Evolutionary conservation across 2,797 vertebrate genomes (phyloP), one percentile per base, ranked within the genome.

Genomic region (Dendrocincla fuliginosa): DNA sequence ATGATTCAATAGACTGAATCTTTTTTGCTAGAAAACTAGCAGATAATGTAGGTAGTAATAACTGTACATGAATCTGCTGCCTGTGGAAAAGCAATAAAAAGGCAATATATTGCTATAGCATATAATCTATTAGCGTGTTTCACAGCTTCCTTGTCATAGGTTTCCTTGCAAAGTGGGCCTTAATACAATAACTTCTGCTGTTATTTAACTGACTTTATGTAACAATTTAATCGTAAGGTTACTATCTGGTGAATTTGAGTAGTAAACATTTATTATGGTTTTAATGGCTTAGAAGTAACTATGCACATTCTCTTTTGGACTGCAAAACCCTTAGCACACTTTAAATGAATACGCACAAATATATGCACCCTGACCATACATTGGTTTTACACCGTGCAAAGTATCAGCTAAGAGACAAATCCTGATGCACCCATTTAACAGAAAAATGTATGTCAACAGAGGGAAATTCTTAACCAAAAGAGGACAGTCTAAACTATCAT

Each of bases 1-100:
- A 97, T 98, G 97, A 97, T 95, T 98, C 97, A 98, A 98, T 93
- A 97, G 95, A 95, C 95, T 96, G 95, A 97, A 96, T 92, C 95
- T 97, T 96, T 97, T 98, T 96, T 94, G 94, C 97, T 96, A 97
- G 90, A 97, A 97, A 97, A 84, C 91, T 91, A 89, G 94, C 88
- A 97, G 97, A 97, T 98, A 97, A 81, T 97, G 95, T 94, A 97
- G 94, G 95, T 94, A 96, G 95, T 95, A 97, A 97, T 97, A 97
- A 97, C 95, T 97, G 87, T 93, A 97, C 91, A 96, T 96, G 96
- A 97, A 98, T 93, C 97, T 95, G 90, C 94, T 95, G 96, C 92
- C 90, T 91, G 95, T 96, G 74, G 93, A 94, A 92, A 80, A 92
- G 97, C 84, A 96, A 96, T 90, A 95, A 94, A 97, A 97, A 95